Conservation (phyloP, 2,797 vertebrate species). For the Cuniculus paca region DNA sequence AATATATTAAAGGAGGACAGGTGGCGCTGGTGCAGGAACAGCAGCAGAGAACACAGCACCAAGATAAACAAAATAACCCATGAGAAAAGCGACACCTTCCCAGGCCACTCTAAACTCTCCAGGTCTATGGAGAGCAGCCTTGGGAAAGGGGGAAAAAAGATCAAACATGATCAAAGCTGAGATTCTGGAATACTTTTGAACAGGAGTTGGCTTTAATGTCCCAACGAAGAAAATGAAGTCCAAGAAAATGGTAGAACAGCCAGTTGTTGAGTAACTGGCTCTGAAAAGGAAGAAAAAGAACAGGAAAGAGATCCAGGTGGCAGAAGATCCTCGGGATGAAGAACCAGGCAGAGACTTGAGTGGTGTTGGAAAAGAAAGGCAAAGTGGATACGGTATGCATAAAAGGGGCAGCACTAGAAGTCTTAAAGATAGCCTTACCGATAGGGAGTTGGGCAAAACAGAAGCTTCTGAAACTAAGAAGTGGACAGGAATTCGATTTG, state of each 20-base stretch:
- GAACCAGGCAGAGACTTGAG: not conserved
- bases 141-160: constrained; percentile 58
- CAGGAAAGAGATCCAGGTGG: not conserved
- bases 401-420: not conserved
- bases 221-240: constrained; percentile 71
- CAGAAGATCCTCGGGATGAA: not conserved
- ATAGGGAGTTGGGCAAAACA: not conserved
- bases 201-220: not conserved
- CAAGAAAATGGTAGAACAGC: not conserved
- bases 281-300: constrained; percentile 74
- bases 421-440: not conserved
- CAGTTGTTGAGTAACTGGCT: not conserved
- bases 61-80: constrained; percentile 72
- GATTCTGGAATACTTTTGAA: not conserved
- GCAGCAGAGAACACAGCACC: constrained; percentile 25
- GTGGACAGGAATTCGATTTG: constrained; percentile 85
- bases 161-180: not conserved
- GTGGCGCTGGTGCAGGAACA: constrained; percentile 31
- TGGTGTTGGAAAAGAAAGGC: not conserved
- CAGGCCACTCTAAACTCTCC: not conserved
- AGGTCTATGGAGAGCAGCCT: not conserved
- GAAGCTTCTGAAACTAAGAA: not conserved
- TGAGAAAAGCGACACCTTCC: not conserved
- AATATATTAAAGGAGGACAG: not conserved
- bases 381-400: not conserved